Base-by-base conservation (phyloP, 2,888 invertebrate genomes). In the Drosophila melanocephala region DNA sequence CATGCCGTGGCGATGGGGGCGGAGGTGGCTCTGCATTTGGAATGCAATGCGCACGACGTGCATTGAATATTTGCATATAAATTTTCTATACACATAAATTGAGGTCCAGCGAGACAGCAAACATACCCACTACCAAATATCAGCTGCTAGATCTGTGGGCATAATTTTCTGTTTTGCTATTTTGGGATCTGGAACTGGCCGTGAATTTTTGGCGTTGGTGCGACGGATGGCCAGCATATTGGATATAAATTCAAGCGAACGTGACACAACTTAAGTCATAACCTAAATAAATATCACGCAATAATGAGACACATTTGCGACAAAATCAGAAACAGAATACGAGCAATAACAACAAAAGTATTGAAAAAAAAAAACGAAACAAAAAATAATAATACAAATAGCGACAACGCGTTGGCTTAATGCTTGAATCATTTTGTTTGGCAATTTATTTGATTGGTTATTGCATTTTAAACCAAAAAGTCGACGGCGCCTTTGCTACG, bases 201-300 rank as follows among this genome's bases (percentile, higher is more conserved):
- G 75, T 77, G 85, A 85, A 83, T 83, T 78, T 77, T 76, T 68
- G 62, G 73, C 68, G 72, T 71, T 75, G 75, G 61, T 73, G 65
- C 78, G 61, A 57, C 74, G 73, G 84, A 80, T 85, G 85, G 76
- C 77, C 76, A 83, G 83, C 86, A 82, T 79, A 89, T 87, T 89
- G 87, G 85, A 85, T 87, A 87, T 87, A 87, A 87, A 89, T 87
- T 87, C 62, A 75, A 68, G 75, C 81, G 87, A 77, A 87, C 87
- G 87, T 87, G 87, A 87, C 87, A 83, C 89, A 87, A 89, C 87
- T 87, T 87, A 89, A 87, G 87, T 89, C 87, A 87, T 87, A 87
- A 87, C 89, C 87, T 87, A 89, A 89, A 87, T 87, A 87, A 87
- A 87, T 87, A 87, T 84, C 85, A 89, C 87, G 87, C 83, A 84